These are phyloP conservation scores for Horisme vitalbata DNA, from an alignment of 2,888 invertebrate species.

Conservation along the genomic window DNA sequence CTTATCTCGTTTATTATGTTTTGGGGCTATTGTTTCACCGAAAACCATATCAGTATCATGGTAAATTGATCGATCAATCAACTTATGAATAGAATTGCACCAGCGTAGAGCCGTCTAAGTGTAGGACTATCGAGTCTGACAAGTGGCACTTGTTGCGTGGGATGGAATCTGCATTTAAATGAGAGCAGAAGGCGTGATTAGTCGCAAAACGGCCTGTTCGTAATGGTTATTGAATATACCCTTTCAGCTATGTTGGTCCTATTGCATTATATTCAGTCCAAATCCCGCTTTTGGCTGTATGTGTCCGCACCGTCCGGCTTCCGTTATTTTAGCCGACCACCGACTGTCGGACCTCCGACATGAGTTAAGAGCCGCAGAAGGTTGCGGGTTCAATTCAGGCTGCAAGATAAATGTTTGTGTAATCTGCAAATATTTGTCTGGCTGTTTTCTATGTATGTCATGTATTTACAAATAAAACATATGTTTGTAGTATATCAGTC, in stretches of 20 bases:
- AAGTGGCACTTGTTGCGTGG: constrained; percentile 72
- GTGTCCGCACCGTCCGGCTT: no score
- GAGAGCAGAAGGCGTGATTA: constrained; percentile 57
- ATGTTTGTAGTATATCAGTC: no score
- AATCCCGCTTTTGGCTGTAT: no score
- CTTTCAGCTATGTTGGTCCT: not conserved
- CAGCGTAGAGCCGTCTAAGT: constrained; percentile 13
- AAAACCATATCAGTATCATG: constrained; percentile 23
- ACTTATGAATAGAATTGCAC: constrained; percentile 34
- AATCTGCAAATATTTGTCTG: no score
- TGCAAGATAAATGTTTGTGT: no score
- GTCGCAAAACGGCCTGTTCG: constrained; percentile 51
- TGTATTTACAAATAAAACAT: no score
- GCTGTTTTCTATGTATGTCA: no score
- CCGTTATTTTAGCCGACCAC: no score
- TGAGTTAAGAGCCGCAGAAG: no score
- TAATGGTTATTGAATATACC: constrained; percentile 43
- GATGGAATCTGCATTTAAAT: constrained; percentile 62
- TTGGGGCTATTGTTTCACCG: constrained; percentile 27
- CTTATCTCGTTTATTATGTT: constrained; percentile 32
- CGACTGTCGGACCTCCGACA: no score
- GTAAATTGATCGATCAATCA: constrained; percentile 40
- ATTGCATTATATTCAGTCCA: not conserved
- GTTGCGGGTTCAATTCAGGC: no score
- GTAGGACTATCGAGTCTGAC: constrained; percentile 42